These are phyloP conservation scores for Triplophysa dalaica DNA, from an alignment of 2,113 vertebrate genomes.

Conservation along the genomic window DNA sequence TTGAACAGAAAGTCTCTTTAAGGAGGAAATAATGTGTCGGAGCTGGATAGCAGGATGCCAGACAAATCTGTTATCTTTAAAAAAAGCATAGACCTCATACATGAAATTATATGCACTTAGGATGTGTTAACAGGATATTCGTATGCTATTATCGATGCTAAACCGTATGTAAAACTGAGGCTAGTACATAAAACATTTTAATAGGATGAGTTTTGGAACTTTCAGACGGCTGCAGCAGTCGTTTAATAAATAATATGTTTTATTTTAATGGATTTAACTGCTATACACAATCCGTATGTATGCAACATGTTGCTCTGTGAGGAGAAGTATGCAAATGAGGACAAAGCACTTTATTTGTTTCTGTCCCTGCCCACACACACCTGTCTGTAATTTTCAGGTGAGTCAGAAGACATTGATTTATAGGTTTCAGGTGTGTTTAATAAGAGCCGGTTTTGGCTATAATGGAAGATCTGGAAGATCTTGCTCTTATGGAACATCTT, in stretches of 20 bases:
- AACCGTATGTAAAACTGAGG: too few relatives aligned
- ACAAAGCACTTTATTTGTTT: not conserved
- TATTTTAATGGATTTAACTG: too few relatives aligned
- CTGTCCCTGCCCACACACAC: not conserved
- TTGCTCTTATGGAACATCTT: not conserved
- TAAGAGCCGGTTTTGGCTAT: not conserved
- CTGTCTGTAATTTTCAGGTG: slow-evolving; percentile 26
- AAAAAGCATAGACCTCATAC: not conserved
- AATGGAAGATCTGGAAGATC: not conserved
- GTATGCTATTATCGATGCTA: too few relatives aligned
- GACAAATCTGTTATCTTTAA: not conserved
- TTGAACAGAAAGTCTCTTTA: not conserved
- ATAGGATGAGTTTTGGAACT: too few relatives aligned
- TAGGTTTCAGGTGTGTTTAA: slow-evolving; percentile 9
- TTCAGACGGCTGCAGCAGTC: too few relatives aligned
- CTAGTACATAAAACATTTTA: too few relatives aligned
- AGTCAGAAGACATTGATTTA: slow-evolving; percentile 10
- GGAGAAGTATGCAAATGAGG: not conserved
- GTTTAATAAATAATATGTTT: too few relatives aligned
- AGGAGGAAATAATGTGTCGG: not conserved
- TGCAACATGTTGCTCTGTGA: not conserved
- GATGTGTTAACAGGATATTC: too few relatives aligned
- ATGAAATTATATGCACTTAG: too few relatives aligned
- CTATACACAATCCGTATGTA: too few relatives aligned
- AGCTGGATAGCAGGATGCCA: not conserved